Percentiles rank a stretch among this genome's conserved stretches.
These are phyloP conservation scores for Spizella passerina DNA, from an alignment of 2,797 vertebrate genomes.

Conservation along the genomic window DNA sequence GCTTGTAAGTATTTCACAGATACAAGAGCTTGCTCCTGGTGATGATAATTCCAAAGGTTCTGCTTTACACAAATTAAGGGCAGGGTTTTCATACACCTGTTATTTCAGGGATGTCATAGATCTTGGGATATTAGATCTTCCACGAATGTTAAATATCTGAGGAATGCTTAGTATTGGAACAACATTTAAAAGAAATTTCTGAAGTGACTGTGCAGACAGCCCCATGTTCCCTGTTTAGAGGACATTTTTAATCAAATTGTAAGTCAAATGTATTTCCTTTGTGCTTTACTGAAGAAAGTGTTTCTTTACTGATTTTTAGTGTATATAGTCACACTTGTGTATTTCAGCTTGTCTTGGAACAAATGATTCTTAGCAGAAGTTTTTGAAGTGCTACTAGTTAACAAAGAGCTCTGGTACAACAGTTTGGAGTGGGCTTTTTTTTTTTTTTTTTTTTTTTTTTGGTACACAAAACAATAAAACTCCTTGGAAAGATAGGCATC, in stretches of 20 bases:
- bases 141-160: conserved; percentile 7
- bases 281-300: not conserved
- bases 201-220: conserved; percentile 46
- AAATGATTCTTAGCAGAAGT: not conserved
- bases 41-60: not conserved
- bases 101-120: not conserved
- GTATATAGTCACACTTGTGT: not conserved
- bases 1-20: not conserved
- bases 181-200: conserved; percentile 46
- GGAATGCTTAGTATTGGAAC: conserved; percentile 16
- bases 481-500: not conserved
- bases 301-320: not conserved
- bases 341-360: not conserved
- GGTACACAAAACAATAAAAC: not conserved
- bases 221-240: not conserved
- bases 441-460: too few relatives aligned
- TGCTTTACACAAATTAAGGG: conserved; percentile 2
- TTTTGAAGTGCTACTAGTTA: not conserved
- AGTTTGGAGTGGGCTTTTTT: not conserved
- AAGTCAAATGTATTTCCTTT: not conserved
- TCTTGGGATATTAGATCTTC: not conserved
- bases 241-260: not conserved
- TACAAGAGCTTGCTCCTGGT: not conserved
- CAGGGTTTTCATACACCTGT: not conserved
- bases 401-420: not conserved